A percentile compares a stretch with the other conserved stretches of the same genome.
phyloP scores from a whole-genome alignment of 30 jellyfish, hydroid and myxozoan species.

The Turritopsis dohrnii region DNA sequence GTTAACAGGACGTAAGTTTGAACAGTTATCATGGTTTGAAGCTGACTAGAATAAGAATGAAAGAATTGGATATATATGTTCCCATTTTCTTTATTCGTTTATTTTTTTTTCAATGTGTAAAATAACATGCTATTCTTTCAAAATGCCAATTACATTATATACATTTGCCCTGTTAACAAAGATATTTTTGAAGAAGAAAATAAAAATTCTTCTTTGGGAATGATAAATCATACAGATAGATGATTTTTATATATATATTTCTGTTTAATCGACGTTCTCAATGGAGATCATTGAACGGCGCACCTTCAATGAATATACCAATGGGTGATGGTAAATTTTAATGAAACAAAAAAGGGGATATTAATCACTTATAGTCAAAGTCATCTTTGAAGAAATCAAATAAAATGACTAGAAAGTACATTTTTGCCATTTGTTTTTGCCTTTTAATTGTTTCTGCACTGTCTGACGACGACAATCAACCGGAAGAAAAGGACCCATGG shows the following conservation, averaged over 20 bases:
- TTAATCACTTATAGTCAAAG: background rate
- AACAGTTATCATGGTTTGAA: too few relatives aligned
- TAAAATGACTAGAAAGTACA: background rate
- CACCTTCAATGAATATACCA: background rate
- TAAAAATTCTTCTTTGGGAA: background rate
- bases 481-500: conserved; percentile 41
- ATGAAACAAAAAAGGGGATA: background rate
- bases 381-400: background rate
- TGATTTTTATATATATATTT: background rate
- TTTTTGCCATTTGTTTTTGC: background rate
- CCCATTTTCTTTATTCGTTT: too few relatives aligned
- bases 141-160: background rate
- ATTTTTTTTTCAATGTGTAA: too few relatives aligned
- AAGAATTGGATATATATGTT: too few relatives aligned
- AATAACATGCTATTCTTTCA: too few relatives aligned
- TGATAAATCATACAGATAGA: background rate
- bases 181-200: background rate
- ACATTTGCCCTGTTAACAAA: background rate
- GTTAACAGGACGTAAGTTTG: too few relatives aligned
- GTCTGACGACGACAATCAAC: conserved; percentile 19
- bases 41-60: too few relatives aligned
- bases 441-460: background rate
- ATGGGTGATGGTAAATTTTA: background rate
- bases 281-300: background rate
- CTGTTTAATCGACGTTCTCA: background rate